phyloP scores from a whole-genome alignment of 2,888 invertebrate genomes.

The Zhuqinia jingwanae region DNA sequence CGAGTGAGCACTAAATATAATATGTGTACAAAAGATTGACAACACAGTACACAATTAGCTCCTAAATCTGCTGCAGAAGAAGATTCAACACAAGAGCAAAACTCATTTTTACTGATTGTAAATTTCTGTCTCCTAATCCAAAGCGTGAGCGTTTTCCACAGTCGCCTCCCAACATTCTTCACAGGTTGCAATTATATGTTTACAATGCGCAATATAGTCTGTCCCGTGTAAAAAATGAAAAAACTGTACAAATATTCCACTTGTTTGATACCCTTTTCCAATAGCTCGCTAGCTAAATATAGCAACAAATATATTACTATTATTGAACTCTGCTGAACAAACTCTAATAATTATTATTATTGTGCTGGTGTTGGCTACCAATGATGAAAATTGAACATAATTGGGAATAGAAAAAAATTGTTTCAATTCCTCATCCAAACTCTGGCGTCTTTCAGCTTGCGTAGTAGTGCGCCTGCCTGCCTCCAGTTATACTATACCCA shows the following conservation, averaged over 20 bases:
- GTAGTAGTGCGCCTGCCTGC: background rate
- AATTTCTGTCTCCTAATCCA: background rate
- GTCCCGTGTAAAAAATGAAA: background rate
- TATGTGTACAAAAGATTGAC: background rate
- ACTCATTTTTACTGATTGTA: background rate
- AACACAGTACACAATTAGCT: background rate
- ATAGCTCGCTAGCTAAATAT: background rate
- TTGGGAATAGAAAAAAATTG: constrained; percentile 5
- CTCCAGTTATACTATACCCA: no score
- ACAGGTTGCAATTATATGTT: background rate
- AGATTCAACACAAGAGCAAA: background rate
- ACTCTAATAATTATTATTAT: no score
- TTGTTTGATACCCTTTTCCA: constrained; percentile 2
- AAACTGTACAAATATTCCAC: background rate
- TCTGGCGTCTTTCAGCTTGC: background rate
- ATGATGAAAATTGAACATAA: constrained; percentile 21
- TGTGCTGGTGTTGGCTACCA: background rate
- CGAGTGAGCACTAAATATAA: background rate
- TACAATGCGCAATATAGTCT: background rate
- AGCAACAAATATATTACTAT: background rate
- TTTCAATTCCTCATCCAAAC: constrained; percentile 10
- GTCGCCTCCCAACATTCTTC: background rate
- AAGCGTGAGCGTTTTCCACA: constrained; percentile 16
- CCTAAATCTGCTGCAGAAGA: background rate
- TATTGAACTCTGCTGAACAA: no score